These are phyloP conservation scores for Zoroaster sp. DNA, from an alignment of 53 echinoderm and acorn worm species.

Conservation along the genomic window DNA sequence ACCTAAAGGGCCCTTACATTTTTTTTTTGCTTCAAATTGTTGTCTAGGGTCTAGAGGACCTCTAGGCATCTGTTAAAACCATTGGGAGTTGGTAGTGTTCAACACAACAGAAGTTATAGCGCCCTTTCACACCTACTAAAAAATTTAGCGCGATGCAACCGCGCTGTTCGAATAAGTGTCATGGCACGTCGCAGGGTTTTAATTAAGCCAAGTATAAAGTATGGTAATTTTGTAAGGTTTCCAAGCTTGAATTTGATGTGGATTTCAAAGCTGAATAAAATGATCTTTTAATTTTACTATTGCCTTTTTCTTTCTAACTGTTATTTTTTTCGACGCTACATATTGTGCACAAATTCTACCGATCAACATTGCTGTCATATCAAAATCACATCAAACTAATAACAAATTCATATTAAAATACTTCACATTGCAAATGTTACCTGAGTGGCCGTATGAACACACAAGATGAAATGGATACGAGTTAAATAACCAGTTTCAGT, in stretches of 20 bases:
- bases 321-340: neutral
- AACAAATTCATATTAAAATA: neutral
- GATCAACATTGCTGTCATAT: neutral
- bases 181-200: too few relatives aligned
- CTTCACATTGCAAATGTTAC: neutral
- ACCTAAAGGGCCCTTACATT: too few relatives aligned
- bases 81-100: too few relatives aligned
- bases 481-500: neutral
- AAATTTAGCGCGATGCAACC: too few relatives aligned
- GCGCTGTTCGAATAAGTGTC: too few relatives aligned
- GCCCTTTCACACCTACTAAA: too few relatives aligned
- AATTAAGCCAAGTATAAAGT: neutral
- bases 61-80: too few relatives aligned
- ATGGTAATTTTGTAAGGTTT: neutral
- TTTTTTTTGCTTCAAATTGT: too few relatives aligned
- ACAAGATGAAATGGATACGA: conserved; percentile 19
- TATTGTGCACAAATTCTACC: neutral
- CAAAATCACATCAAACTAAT: neutral
- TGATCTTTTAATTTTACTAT: neutral
- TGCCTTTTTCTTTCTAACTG: neutral
- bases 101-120: too few relatives aligned
- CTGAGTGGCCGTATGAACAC: neutral
- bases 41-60: too few relatives aligned
- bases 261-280: conserved; percentile 18
- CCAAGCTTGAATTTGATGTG: conserved; percentile 4